Evolutionary conservation across 1,140 invertebrate genomes (phyloP).

Genomic region (Drosophila azteca): DNA sequence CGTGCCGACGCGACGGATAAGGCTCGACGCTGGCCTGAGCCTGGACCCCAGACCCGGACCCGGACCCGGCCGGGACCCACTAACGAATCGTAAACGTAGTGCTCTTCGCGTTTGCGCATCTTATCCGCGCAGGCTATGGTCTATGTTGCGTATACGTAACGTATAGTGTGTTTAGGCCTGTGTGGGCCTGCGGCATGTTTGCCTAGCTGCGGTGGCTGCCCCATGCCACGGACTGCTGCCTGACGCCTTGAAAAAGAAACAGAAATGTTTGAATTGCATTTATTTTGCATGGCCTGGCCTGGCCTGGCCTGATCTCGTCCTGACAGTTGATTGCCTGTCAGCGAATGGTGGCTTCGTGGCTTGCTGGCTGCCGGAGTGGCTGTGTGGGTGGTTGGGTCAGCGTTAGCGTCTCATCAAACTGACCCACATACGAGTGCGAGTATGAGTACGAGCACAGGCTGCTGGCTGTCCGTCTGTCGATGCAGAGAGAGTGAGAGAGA

Average conservation of each 20-base stretch:
- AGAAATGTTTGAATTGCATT: slow-evolving; percentile 57
- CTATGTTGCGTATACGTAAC: slow-evolving; percentile 72
- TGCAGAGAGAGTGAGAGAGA: slow-evolving; percentile 1
- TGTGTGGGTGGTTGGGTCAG: slow-evolving; percentile 18
- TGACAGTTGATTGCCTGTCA: slow-evolving; percentile 78
- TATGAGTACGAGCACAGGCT: neutral
- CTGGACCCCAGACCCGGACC: neutral
- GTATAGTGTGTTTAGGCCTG: slow-evolving; percentile 32
- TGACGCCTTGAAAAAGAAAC: slow-evolving; percentile 42
- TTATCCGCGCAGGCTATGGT: slow-evolving; percentile 71
- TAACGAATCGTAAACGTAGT: neutral
- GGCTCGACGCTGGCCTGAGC: slow-evolving; percentile 34
- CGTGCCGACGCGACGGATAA: slow-evolving; percentile 52
- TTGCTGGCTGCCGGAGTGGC: neutral
- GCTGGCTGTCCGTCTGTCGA: slow-evolving; percentile 31
- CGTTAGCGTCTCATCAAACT: slow-evolving; percentile 36
- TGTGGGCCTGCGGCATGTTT: slow-evolving; percentile 31
- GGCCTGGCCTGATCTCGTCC: slow-evolving; percentile 16
- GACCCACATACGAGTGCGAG: slow-evolving; percentile 58
- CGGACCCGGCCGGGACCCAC: slow-evolving; percentile 10
- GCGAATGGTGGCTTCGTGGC: slow-evolving; percentile 34
- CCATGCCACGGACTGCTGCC: neutral
- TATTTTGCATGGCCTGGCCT: slow-evolving; percentile 39
- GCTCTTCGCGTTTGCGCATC: slow-evolving; percentile 33
- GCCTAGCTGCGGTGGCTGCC: slow-evolving; percentile 35